Base-by-base conservation (phyloP, 2,797 vertebrate genomes). In the Sebastes diaconus region DNA sequence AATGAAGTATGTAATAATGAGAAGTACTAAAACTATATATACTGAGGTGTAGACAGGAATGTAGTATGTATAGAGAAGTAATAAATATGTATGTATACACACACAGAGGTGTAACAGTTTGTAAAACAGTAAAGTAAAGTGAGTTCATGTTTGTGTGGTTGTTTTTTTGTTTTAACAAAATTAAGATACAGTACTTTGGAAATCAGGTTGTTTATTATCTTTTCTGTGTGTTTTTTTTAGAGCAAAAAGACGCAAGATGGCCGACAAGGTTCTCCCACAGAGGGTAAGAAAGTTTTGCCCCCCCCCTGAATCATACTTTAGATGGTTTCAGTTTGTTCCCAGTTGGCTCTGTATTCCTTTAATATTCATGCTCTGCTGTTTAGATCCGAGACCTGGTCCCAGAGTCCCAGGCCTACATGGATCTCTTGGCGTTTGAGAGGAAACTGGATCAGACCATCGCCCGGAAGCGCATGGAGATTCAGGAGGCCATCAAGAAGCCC, bases 371-470 rank as follows among this genome's bases (percentile, higher is more conserved):
- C 63, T 16, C 20, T 54, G 22, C 24, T 75, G 14, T 76, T 75
- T 78, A 99, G 99, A 99, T 99, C 86, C 94, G 98, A 88, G 98
- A 99, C 83, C 95, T 99, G 83, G 99, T 99, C 70, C 99, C 99
- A 6, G 99, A 99, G 75, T 99, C 99, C 79, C 98, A 99, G 92
- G 99, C 99, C 52, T 99, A 99, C 94, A 99, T 99, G 99, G 99
- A 99, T 90, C 97, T 99, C 22, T 92, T 99, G 75, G 99, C 98
- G 77, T 99, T 99, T 73, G 99, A 99, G 91, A 97, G 99, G 92
- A 99, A 99, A 92, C 94, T 99, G 94, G 99, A 99, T 92, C 99
- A 99, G 89, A 99, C 99, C 72, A 99, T 99, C 0, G 97, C 98
- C 73, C 96, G 98, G 42, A 99, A 99, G 92, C 97, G 99, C 68